A percentile compares a stretch with the other conserved stretches of the same genome.
phyloP scores from a whole-genome alignment of 2,888 invertebrate species.

The Caenorhabditis sulstoni region DNA sequence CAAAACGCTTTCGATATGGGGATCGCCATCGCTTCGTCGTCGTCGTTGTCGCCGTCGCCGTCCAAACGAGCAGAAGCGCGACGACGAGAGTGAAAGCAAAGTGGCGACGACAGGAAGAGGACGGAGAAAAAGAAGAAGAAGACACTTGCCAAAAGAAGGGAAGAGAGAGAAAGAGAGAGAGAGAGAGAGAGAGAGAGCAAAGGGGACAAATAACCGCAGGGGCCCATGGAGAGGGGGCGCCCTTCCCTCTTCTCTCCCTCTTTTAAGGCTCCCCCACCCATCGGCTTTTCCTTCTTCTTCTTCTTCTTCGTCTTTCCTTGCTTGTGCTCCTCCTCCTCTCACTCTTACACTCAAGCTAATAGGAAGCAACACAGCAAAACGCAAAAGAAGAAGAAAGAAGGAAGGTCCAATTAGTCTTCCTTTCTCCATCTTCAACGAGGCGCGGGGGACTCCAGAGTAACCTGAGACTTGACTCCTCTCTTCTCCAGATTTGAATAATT shows the following conservation, averaged over 20 bases:
- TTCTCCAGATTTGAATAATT: too few relatives aligned
- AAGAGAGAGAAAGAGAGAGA: constrained; percentile 23
- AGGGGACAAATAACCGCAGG: constrained; percentile 47
- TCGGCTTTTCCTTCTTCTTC: background rate
- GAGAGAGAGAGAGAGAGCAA: constrained; percentile 22
- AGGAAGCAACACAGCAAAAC: too few relatives aligned
- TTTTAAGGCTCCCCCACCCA: background rate
- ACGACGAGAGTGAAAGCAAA: constrained; percentile 12
- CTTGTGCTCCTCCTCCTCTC: background rate
- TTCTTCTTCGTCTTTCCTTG: background rate
- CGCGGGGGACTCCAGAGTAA: too few relatives aligned
- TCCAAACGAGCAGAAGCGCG: constrained; percentile 22
- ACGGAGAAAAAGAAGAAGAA: constrained; percentile 8
- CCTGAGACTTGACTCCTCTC: too few relatives aligned
- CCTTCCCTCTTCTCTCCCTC: background rate
- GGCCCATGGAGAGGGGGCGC: constrained; percentile 13
- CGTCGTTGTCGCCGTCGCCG: constrained; percentile 6
- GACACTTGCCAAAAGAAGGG: background rate
- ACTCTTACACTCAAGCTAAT: too few relatives aligned
- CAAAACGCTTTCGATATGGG: too few relatives aligned
- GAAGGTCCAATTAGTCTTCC: too few relatives aligned
- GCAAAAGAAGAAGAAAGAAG: too few relatives aligned
- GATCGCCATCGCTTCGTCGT: too few relatives aligned
- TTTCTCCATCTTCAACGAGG: too few relatives aligned
- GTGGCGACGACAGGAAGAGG: background rate